phyloP scores from a whole-genome alignment of 2,797 vertebrate species.

The Lindbergichthys nudifrons region DNA sequence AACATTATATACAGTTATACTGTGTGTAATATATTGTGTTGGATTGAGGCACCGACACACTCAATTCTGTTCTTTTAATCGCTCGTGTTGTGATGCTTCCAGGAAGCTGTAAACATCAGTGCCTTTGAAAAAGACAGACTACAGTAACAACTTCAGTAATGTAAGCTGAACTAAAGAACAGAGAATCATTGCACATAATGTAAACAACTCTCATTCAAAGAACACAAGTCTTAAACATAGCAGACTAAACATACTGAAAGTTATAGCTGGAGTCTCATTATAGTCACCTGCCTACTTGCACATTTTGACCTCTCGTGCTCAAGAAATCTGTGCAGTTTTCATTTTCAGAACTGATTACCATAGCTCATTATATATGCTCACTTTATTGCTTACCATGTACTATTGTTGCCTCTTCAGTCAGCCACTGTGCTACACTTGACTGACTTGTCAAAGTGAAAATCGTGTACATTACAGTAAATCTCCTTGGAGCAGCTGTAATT shows the following conservation, averaged over 20 bases:
- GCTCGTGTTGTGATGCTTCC: conserved; percentile 22
- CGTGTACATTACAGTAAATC: background rate
- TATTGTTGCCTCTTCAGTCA: background rate
- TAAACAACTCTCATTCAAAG: background rate
- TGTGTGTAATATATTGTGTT: background rate
- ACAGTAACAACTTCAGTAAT: conserved; percentile 5
- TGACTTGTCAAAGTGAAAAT: background rate
- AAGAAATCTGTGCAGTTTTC: conserved; percentile 21
- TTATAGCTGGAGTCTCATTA: background rate
- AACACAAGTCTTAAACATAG: background rate
- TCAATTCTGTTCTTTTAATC: conserved; percentile 9
- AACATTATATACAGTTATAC: conserved; percentile 1
- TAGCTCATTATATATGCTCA: background rate
- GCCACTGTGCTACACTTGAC: background rate
- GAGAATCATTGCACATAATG: background rate
- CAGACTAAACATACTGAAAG: background rate
- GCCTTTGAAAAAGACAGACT: background rate
- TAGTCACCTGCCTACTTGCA: background rate
- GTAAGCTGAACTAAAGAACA: conserved; percentile 5
- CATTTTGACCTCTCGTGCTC: conserved; percentile 1
- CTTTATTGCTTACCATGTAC: background rate
- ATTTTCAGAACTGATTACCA: background rate
- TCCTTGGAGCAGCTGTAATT: background rate
- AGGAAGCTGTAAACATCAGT: conserved; percentile 18
- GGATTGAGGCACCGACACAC: background rate